Base-by-base conservation (phyloP, 2,888 invertebrate genomes). In the Bruchidius siliquastri region DNA sequence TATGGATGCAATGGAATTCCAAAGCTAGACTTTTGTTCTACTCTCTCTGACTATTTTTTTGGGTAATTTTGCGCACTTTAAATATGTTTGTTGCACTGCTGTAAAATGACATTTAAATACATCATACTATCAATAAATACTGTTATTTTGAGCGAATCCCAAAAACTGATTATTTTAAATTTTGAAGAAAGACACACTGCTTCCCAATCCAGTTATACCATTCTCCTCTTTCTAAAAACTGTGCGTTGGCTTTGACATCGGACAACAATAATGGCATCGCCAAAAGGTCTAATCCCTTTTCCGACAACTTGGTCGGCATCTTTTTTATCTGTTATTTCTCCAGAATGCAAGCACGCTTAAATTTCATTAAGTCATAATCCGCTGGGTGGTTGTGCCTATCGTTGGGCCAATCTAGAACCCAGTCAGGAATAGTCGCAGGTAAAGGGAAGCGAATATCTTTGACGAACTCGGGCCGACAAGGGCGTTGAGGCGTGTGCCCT, bases 401-500 rank as follows among this genome's bases (percentile, higher is more conserved):
- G 72, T 74, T 75, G 76, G 73, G 74, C 76, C 72, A 79, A 49
- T 49, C 49, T 49, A 18, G 49, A 49, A 13, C 49, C 49, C 49
- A 49, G 49, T 68, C 10, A 68, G 68, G 68, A 21, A 68, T 68
- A 79, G 79, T 77, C 76, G 77, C 72, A 75, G 74, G 69, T 73
- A 75, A 72, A 75, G 75, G 74, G 73, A 70, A 71, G 74, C 68
- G 74, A 77, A 76, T 77, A 80, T 77, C 81, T 83, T 81, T 84
- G 82, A 83, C 79, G 81, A 78, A 81, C 81, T 77, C 80, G 79
- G 78, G 79, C 84, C 84, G 85, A 85, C 85, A 82, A 78, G 84
- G 82, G 85, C 85, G 85, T 85, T 84, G 84, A 81, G 82, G 85
- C 85, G 84, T 84, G 82, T 81, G 82, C 80, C 83, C 83, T 78